Conservation (phyloP, 2,888 invertebrate species). For the Andrena fulva region DNA sequence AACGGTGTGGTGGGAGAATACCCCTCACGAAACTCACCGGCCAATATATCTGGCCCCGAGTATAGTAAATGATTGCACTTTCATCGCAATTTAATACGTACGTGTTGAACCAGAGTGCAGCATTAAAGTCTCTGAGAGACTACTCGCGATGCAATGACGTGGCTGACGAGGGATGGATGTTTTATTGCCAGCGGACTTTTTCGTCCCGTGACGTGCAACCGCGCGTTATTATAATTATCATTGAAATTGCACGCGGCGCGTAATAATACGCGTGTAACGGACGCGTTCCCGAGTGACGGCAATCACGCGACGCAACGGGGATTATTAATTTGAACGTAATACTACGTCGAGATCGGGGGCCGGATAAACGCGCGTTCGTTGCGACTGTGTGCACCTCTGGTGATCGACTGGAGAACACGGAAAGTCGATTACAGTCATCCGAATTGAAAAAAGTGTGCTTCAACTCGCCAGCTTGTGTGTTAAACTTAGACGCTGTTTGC, state of each 20-base stretch:
- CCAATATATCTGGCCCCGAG: no score
- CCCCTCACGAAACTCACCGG: no score
- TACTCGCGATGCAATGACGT: not conserved
- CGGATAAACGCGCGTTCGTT: conserved; percentile 12
- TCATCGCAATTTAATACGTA: not conserved
- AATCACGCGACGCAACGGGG: conserved; percentile 51
- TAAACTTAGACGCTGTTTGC: not conserved
- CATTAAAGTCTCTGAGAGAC: not conserved
- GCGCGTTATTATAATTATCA: conserved; percentile 54
- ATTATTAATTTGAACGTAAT: conserved; percentile 57
- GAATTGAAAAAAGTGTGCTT: not conserved
- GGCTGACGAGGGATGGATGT: conserved; percentile 1
- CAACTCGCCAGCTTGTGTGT: not conserved
- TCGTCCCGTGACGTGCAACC: not conserved
- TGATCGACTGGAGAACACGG: conserved; percentile 3
- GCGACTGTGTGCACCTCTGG: not conserved
- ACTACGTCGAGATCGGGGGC: conserved; percentile 32
- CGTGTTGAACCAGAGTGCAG: not conserved
- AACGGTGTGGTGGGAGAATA: no score
- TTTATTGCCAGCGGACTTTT: not conserved
- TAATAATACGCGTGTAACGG: conserved; percentile 57
- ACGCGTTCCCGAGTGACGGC: conserved; percentile 54
- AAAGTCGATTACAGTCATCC: conserved; percentile 11
- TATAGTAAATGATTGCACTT: no score
- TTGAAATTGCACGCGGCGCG: conserved; percentile 49